A percentile compares a stretch with the other conserved stretches of the same genome.
Conservation (phyloP, 2,113 vertebrate genomes). For the Paramisgurnus dabryanus region DNA sequence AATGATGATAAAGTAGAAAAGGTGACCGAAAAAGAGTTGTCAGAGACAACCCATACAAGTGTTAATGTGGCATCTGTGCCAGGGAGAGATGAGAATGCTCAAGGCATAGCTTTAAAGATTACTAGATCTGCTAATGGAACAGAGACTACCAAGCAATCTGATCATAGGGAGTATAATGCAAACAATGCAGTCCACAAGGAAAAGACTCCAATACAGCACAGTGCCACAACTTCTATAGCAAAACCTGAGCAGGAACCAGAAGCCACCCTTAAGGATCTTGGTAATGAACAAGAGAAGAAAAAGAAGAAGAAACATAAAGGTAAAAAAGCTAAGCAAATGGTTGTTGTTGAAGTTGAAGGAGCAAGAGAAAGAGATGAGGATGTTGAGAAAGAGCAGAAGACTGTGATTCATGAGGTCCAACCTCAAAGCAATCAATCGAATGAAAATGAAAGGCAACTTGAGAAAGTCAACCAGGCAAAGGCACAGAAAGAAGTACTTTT, state of each 20-base stretch:
- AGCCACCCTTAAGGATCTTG: neutral
- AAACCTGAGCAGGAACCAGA: constrained; percentile 10
- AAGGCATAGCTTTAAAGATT: neutral
- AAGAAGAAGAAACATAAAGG: constrained; percentile 69
- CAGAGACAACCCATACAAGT: constrained; percentile 1
- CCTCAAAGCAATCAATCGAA: constrained; percentile 23
- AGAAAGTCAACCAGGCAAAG: constrained; percentile 54
- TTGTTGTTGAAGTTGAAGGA: constrained; percentile 26
- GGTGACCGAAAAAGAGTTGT: constrained; percentile 14
- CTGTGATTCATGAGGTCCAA: constrained; percentile 13
- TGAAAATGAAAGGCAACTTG: constrained; percentile 49
- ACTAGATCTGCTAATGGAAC: neutral
- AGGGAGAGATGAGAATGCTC: neutral
- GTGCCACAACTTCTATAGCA: neutral
- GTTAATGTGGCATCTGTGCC: neutral
- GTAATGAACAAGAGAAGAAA: constrained; percentile 58
- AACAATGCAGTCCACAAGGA: neutral
- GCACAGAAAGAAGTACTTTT: constrained; percentile 69
- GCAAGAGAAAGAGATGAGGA: constrained; percentile 26
- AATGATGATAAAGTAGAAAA: neutral
- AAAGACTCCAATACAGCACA: neutral
- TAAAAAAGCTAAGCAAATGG: constrained; percentile 65
- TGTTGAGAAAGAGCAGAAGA: constrained; percentile 33
- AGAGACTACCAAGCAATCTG: neutral
- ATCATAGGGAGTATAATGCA: neutral